Evolutionary conservation across 2,888 invertebrate species (phyloP).

Genomic region (Rhagophthalmus giganteus): DNA sequence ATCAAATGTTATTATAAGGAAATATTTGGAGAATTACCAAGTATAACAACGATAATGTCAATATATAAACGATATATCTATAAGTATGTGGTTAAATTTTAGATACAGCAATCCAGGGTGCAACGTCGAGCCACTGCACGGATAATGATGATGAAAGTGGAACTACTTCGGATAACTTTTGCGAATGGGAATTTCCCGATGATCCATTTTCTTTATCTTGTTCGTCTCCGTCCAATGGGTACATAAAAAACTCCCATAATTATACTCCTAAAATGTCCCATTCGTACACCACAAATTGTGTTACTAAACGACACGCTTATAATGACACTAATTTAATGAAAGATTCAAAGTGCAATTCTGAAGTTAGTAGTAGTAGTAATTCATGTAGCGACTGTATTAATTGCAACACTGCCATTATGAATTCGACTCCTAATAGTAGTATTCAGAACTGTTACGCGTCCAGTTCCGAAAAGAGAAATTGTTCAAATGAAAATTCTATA

Average conservation of each 20-base stretch:
- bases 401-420: neutral
- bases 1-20: conserved; percentile 60
- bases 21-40: conserved; percentile 51
- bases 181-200: conserved; percentile 17
- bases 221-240: conserved; percentile 31
- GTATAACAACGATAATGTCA: too few species aligned
- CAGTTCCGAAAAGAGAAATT: neutral
- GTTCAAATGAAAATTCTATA: neutral
- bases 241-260: conserved; percentile 24
- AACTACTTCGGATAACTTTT: neutral
- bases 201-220: conserved; percentile 16
- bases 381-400: neutral
- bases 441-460: neutral
- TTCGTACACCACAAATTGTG: conserved; percentile 37
- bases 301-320: conserved; percentile 4
- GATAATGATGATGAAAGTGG: conserved; percentile 7
- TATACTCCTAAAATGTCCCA: conserved; percentile 33
- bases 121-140: neutral
- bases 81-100: neutral
- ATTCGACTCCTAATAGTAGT: too few species aligned
- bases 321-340: conserved; percentile 2
- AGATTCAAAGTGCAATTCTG: conserved; percentile 10
- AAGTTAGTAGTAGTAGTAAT: conserved; percentile 12
- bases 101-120: conserved; percentile 3
- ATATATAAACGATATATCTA: neutral